Evolutionary conservation across 2,888 invertebrate species (phyloP).

Genomic region (Mayetiola destructor): DNA sequence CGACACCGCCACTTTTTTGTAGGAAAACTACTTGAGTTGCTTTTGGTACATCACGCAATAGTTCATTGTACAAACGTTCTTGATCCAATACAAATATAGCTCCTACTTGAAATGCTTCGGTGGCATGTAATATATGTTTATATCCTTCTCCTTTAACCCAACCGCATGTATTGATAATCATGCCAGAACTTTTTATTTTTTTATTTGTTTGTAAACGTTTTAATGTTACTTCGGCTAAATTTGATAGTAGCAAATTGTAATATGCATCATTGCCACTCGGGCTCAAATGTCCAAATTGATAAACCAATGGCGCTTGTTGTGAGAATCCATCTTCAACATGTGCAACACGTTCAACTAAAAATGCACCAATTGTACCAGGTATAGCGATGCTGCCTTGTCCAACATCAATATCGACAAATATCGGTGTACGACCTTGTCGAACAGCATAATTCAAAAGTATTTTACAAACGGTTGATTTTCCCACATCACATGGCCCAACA

Average conservation of each 20-base stretch:
- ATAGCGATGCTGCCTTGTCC: slow-evolving; percentile 87
- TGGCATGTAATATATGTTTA: slow-evolving; percentile 69
- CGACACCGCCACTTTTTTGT: slow-evolving; percentile 95
- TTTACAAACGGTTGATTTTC: slow-evolving; percentile 82
- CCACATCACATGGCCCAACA: slow-evolving; percentile 91
- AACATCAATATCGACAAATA: slow-evolving; percentile 89
- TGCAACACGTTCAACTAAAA: slow-evolving; percentile 83
- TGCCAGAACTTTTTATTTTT: slow-evolving; percentile 71
- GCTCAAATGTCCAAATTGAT: slow-evolving; percentile 79
- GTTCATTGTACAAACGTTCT: slow-evolving; percentile 86
- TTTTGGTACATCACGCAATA: slow-evolving; percentile 82
- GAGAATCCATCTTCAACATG: slow-evolving; percentile 91
- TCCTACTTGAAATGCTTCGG: slow-evolving; percentile 90
- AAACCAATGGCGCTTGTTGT: slow-evolving; percentile 82
- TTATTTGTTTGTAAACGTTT: slow-evolving; percentile 75
- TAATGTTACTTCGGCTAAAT: slow-evolving; percentile 72
- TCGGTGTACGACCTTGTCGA: slow-evolving; percentile 70
- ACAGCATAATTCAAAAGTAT: slow-evolving; percentile 92
- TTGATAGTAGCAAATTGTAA: slow-evolving; percentile 67
- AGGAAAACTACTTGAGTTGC: slow-evolving; percentile 84
- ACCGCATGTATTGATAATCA: slow-evolving; percentile 93
- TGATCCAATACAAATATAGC: slow-evolving; percentile 91
- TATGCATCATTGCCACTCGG: slow-evolving; percentile 65
- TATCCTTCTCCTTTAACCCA: slow-evolving; percentile 93
- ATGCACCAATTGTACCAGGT: slow-evolving; percentile 76